Base-by-base conservation (phyloP, 2,888 invertebrate genomes). In the Drosophila paramelanica region DNA sequence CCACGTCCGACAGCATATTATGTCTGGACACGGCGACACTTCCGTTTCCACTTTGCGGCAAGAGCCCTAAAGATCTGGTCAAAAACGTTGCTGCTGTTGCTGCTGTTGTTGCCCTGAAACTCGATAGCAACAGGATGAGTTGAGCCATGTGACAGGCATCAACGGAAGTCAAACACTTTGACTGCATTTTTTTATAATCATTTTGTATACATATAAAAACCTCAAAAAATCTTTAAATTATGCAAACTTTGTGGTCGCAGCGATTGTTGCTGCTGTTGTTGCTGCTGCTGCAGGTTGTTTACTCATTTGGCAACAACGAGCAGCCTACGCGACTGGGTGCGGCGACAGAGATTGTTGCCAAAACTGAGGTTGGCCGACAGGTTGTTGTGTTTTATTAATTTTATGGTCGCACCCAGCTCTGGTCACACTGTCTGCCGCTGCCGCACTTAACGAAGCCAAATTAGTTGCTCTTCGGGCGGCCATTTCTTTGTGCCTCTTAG, bases 41-140 rank as follows among this genome's bases (percentile, higher is more conserved):
- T 89, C 90, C 89, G 89, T 84, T 89, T 90, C 89, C 89, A 89
- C 86, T 90, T 88, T 90, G 90, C 75, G 90, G 88, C 84, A 60
- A 56, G 61, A 49, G 68, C 62, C 73, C 82, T 67, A 75, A 52
- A 62, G 49, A 74, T 62, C 59, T 58, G 49, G 8, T 73, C 69
- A 31, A 67, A 72, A 75, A 61, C 31, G 42, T 42, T 53, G 52
- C n/a, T 27, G 47, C 27, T 59, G 41, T n/a, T 51, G 60, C 36
- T 53, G 52, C 25, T 31, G 52, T 43, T 56, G 49, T 5, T 52
- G 58, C 47, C 53, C 51, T 67, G 79, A 68, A 88, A 88, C 68
- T 51, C 58, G 79, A 83, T 73, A 77, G 61, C 62, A 69, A 68
- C 81, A 81, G 82, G 79, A 79, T 79, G 79, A 79, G 65, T 71